Evolutionary conservation across 2,888 invertebrate species (phyloP), one percentile per base, ranked within the genome.

Genomic region (Epiblema foenella): DNA sequence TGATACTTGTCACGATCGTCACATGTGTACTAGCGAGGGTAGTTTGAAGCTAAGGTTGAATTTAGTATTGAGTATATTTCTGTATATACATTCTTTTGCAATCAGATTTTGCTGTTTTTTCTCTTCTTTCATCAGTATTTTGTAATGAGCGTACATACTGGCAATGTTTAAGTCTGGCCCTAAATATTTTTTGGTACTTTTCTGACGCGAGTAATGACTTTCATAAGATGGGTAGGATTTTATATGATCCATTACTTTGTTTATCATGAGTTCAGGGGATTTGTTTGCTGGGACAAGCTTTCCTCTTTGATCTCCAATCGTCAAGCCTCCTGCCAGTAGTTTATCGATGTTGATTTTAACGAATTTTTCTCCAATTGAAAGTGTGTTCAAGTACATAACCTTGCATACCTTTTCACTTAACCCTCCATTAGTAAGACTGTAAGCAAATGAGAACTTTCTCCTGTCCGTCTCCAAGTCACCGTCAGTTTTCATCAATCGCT

Each of bases 41-140:
- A 66, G 10, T 66, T 66, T 54, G 18, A 66, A 66, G 4, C 56
- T 56, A 5, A 66, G 46, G 24, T 66, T 66, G 66, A 66, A 66
- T 39, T 56, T 66, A 1, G 56, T 66, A 33, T 66, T 66, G n/a
- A 66, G 56, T 24, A 29, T 56, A 15, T 24, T 0, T 0, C 54
- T 20, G 24, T 56, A 56, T 20, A 56, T 24, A 20, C 54, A 56
- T 0, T 56, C 29, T 29, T 56, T 56, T 1, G 54, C 54, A 24
- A 29, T 12, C 2, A 56, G 39, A 8, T 39, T 10, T 8, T 39
- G 5, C 39, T 5, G 10, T 8, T 8, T 39, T 5, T 39, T 39
- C 10, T 39, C 10, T 5, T 5, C 39, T 39, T 39, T 10, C 39
- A 39, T 39, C 7, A 8, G 39, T 10, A 8, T 10, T 10, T 56